Evolutionary conservation across 2,888 invertebrate genomes (phyloP).

Genomic region (Meteorus colon): DNA sequence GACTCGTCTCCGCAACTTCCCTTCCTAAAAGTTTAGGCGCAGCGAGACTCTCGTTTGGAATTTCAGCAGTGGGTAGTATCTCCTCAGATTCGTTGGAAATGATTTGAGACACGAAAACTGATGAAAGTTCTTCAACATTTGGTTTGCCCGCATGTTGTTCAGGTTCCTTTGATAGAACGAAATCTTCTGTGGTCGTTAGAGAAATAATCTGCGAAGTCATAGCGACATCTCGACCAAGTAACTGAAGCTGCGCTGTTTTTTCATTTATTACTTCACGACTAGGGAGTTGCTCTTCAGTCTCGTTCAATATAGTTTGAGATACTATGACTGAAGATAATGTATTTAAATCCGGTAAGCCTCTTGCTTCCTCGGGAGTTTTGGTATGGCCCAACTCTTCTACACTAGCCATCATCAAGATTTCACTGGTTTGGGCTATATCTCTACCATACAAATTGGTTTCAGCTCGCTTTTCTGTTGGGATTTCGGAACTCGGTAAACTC

Average conservation of each 20-base stretch:
- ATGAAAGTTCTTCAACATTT: constrained; percentile 54
- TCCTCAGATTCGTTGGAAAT: constrained; percentile 55
- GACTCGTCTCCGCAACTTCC: constrained; percentile 58
- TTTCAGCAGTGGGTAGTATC: constrained; percentile 48
- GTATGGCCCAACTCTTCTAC: constrained; percentile 59
- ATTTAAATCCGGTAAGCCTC: constrained; percentile 52
- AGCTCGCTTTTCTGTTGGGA: constrained; percentile 67
- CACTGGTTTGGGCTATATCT: constrained; percentile 61
- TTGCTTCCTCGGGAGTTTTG: constrained; percentile 49
- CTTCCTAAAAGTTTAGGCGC: constrained; percentile 64
- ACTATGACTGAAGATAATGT: constrained; percentile 51
- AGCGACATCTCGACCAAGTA: constrained; percentile 65
- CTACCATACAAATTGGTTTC: constrained; percentile 65
- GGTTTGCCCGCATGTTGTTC: constrained; percentile 58
- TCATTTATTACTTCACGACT: constrained; percentile 58
- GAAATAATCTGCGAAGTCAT: constrained; percentile 59
- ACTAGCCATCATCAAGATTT: constrained; percentile 56
- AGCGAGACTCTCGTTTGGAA: constrained; percentile 69
- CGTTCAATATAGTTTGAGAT: constrained; percentile 52
- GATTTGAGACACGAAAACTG: constrained; percentile 51
- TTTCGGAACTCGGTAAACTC: constrained; percentile 56
- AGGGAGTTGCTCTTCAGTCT: constrained; percentile 52
- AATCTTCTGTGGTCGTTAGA: constrained; percentile 61
- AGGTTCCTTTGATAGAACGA: constrained; percentile 53
- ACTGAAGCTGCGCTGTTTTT: constrained; percentile 62